Conservation (phyloP, 2,888 invertebrate species). For the Gonocerus acuteangulatus region DNA sequence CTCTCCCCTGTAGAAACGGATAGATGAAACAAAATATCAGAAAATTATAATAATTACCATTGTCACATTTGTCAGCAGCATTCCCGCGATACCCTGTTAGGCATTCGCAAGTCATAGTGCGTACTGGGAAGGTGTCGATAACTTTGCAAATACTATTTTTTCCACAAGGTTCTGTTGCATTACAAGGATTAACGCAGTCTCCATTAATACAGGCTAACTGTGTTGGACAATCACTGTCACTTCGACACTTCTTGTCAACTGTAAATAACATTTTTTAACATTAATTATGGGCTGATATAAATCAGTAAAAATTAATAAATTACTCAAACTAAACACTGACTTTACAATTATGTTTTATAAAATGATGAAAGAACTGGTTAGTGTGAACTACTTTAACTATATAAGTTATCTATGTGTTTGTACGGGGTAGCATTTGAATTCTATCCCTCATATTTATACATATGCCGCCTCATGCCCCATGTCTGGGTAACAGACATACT, state of each 20-base stretch:
- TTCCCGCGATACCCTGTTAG: slow-evolving; percentile 78
- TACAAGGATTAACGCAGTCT: slow-evolving; percentile 77
- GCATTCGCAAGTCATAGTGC: slow-evolving; percentile 85
- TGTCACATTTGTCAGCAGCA: slow-evolving; percentile 73
- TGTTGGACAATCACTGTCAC: slow-evolving; percentile 73
- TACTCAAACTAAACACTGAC: not conserved
- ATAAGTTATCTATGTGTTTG: no score
- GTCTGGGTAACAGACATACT: no score
- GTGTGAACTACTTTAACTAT: no score
- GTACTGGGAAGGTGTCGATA: slow-evolving; percentile 70
- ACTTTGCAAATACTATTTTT: slow-evolving; percentile 70
- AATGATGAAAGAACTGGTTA: not conserved
- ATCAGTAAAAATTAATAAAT: slow-evolving; percentile 1
- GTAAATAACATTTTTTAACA: slow-evolving; percentile 22
- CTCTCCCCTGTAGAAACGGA: no score
- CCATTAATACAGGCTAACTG: slow-evolving; percentile 74
- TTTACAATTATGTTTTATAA: not conserved
- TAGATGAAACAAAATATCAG: no score
- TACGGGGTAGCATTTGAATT: no score
- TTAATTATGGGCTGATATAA: no score
- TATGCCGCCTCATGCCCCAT: no score
- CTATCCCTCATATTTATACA: no score
- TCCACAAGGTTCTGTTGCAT: slow-evolving; percentile 69
- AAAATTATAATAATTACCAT: no score
- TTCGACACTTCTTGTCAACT: slow-evolving; percentile 58